Conservation (phyloP, 92 coral and sea anemone species). For the Paramuricea clavata region DNA sequence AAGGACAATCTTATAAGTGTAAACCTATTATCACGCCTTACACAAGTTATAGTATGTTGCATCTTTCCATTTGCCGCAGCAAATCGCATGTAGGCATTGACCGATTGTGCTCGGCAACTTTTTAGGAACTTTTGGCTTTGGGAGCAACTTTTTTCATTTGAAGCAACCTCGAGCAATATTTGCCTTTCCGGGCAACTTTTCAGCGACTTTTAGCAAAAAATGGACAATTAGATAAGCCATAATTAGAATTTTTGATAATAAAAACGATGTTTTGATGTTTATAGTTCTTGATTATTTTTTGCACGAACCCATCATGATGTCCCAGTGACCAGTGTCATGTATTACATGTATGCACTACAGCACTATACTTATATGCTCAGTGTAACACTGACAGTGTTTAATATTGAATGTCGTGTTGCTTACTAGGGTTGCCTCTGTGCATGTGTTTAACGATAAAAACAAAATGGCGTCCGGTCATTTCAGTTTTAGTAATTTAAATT, state of each 20-base stretch:
- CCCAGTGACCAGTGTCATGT: slow-evolving; percentile 3
- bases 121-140: too few relatives aligned
- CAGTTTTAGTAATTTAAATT: neutral
- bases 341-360: neutral
- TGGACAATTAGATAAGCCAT: slow-evolving; percentile 26
- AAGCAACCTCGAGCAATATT: too few relatives aligned
- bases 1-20: too few relatives aligned
- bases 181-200: slow-evolving; percentile 17
- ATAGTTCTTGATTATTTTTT: slow-evolving; percentile 2
- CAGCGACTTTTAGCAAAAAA: slow-evolving; percentile 16
- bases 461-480: slow-evolving; percentile 23
- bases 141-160: too few relatives aligned
- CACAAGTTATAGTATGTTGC: too few relatives aligned
- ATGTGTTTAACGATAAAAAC: neutral
- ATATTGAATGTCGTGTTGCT: slow-evolving; percentile 3
- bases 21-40: too few relatives aligned
- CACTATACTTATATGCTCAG: neutral
- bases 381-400: too few relatives aligned
- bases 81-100: too few relatives aligned
- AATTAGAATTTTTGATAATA: slow-evolving; percentile 13
- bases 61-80: too few relatives aligned
- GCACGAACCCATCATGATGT: slow-evolving; percentile 11
- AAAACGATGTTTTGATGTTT: slow-evolving; percentile 17
- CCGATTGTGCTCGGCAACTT: too few relatives aligned
- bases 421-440: slow-evolving; percentile 22